These are phyloP conservation scores for Luperina nickerlii DNA, from an alignment of 2,888 invertebrate species.

Conservation along the genomic window DNA sequence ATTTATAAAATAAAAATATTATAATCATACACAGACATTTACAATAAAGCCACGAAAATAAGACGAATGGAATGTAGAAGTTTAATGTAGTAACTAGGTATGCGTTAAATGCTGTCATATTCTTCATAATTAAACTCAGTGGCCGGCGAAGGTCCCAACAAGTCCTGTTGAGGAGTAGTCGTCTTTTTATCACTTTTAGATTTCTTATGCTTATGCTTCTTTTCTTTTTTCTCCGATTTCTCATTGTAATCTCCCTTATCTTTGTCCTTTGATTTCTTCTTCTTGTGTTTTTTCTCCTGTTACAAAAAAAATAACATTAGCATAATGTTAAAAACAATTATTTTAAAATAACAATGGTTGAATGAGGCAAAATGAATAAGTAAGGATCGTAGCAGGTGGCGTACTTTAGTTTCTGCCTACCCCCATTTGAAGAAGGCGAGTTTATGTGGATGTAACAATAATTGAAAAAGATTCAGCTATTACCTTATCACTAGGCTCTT, in stretches of 20 bases:
- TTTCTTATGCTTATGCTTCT: conserved; percentile 90
- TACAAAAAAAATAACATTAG: conserved; percentile 31
- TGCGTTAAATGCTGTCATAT: conserved; percentile 84
- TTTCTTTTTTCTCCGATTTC: conserved; percentile 89
- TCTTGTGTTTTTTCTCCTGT: conserved; percentile 89
- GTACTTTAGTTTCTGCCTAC: no score
- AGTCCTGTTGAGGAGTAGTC: conserved; percentile 86
- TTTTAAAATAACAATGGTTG: not conserved
- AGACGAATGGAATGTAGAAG: conserved; percentile 56
- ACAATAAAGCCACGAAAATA: conserved; percentile 26
- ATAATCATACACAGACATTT: conserved; percentile 25
- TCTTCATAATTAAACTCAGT: conserved; percentile 80
- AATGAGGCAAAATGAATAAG: no score
- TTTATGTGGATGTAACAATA: no score
- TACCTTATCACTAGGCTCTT: conserved; percentile 82
- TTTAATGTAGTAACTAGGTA: conserved; percentile 11
- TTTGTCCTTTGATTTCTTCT: conserved; percentile 89
- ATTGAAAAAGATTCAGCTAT: not conserved
- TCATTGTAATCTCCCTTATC: conserved; percentile 88
- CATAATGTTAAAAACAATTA: not conserved
- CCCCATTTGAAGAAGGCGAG: no score
- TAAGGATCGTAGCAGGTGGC: no score
- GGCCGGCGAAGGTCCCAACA: conserved; percentile 80
- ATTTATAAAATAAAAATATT: conserved; percentile 26
- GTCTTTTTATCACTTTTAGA: conserved; percentile 84